These are phyloP conservation scores for Coreoperca whiteheadi DNA, from an alignment of 2,113 vertebrate genomes.

Conservation along the genomic window DNA sequence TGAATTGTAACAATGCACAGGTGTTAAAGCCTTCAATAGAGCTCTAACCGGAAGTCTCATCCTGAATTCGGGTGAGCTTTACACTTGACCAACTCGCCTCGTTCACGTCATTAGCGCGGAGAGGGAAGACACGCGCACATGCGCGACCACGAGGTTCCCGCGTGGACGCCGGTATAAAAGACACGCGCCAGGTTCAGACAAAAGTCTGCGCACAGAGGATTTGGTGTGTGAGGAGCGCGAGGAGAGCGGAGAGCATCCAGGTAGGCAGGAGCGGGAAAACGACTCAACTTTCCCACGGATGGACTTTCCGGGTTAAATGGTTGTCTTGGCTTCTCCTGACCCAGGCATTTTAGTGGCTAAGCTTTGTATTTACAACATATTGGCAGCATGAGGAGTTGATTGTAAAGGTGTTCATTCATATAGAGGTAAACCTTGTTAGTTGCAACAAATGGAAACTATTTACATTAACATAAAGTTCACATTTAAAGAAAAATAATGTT, in stretches of 20 bases:
- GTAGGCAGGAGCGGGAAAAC: constrained; percentile 46
- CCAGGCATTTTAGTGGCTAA: too few relatives aligned
- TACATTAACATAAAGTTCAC: background rate
- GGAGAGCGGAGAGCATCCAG: constrained; percentile 52
- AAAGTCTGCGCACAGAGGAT: constrained; percentile 65
- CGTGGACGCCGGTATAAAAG: constrained; percentile 75
- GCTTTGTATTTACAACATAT: background rate
- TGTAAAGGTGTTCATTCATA: background rate
- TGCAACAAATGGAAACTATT: background rate
- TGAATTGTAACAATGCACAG: background rate
- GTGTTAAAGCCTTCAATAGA: background rate
- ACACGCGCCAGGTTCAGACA: constrained; percentile 61
- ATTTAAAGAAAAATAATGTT: background rate
- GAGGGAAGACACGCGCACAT: constrained; percentile 9
- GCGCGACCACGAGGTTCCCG: constrained; percentile 5
- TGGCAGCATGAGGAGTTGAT: background rate
- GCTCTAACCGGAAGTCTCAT: constrained; percentile 4
- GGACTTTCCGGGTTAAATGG: background rate
- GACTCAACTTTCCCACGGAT: background rate
- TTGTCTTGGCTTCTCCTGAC: background rate
- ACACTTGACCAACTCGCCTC: background rate
- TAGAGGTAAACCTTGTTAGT: background rate
- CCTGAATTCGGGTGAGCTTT: background rate
- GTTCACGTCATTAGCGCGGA: background rate
- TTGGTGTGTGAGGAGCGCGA: constrained; percentile 35